Evolutionary conservation across 2,888 invertebrate species (phyloP).

Genomic region (Creontiades dilutus): DNA sequence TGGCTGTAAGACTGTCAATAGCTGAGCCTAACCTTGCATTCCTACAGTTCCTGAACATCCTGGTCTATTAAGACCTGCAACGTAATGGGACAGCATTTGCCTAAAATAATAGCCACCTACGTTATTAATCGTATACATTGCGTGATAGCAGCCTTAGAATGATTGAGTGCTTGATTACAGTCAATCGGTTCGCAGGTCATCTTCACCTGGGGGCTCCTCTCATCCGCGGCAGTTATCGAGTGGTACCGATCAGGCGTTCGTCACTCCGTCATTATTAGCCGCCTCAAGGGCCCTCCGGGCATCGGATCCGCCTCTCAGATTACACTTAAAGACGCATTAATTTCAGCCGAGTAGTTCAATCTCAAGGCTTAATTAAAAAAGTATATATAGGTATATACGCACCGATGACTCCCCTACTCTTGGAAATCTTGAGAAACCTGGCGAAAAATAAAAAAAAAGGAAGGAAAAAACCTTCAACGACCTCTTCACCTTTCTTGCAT

Average conservation of each 20-base stretch:
- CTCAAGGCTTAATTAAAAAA: conserved; percentile 1
- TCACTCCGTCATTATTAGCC: not conserved
- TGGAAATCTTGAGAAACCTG: conserved; percentile 24
- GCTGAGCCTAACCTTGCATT: no score
- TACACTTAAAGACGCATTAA: conserved; percentile 16
- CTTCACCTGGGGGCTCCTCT: no score
- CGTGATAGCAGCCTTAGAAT: no score
- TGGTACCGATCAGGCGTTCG: not conserved
- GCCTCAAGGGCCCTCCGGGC: not conserved
- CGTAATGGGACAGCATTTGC: no score
- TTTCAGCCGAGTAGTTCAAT: not conserved
- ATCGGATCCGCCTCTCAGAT: not conserved
- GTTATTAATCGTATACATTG: no score
- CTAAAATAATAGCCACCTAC: no score
- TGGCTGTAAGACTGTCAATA: no score
- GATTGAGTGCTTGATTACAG: no score
- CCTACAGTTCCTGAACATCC: no score
- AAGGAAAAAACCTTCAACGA: not conserved
- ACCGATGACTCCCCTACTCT: not conserved
- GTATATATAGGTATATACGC: no score
- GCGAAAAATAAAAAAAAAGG: not conserved
- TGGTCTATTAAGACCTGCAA: no score
- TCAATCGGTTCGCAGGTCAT: no score
- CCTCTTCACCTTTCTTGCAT: conserved; percentile 36
- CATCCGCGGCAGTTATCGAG: not conserved